Conservation (phyloP, 1,140 invertebrate species). For the Zaprionus nigranus region DNA sequence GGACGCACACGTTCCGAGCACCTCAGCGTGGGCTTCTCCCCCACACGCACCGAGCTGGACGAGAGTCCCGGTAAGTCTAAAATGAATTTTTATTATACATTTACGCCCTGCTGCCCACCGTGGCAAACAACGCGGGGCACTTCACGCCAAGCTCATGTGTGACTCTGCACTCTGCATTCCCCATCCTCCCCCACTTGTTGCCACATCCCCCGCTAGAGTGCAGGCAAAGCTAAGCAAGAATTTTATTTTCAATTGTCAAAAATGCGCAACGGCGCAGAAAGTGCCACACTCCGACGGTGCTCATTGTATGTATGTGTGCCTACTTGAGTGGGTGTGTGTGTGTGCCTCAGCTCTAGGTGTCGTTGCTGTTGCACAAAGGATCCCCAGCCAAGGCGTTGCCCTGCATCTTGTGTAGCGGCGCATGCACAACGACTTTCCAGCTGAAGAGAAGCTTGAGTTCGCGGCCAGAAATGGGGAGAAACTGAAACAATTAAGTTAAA, state of each 20-base stretch:
- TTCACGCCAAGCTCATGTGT: constrained; percentile 36
- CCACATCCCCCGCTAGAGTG: not conserved
- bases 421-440: constrained; percentile 27
- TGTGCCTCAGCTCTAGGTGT: constrained; percentile 47
- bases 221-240: constrained; percentile 44
- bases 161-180: not conserved
- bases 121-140: constrained; percentile 44
- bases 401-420: constrained; percentile 57
- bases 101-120: constrained; percentile 39
- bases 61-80: constrained; percentile 83
- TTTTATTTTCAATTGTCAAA: constrained; percentile 72
- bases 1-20: constrained; percentile 81
- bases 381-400: constrained; percentile 51
- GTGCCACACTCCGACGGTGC: constrained; percentile 75
- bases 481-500: constrained; percentile 43
- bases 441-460: constrained; percentile 10
- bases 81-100: constrained; percentile 49
- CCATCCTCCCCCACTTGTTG: not conserved
- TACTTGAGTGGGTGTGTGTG: constrained; percentile 31
- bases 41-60: constrained; percentile 81
- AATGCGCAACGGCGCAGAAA: constrained; percentile 70
- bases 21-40: constrained; percentile 80
- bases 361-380: constrained; percentile 52
- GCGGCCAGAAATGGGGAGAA: constrained; percentile 5
- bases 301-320: constrained; percentile 24